phyloP scores from a whole-genome alignment of 1,140 invertebrate species.

The Camponotus vicinus region DNA sequence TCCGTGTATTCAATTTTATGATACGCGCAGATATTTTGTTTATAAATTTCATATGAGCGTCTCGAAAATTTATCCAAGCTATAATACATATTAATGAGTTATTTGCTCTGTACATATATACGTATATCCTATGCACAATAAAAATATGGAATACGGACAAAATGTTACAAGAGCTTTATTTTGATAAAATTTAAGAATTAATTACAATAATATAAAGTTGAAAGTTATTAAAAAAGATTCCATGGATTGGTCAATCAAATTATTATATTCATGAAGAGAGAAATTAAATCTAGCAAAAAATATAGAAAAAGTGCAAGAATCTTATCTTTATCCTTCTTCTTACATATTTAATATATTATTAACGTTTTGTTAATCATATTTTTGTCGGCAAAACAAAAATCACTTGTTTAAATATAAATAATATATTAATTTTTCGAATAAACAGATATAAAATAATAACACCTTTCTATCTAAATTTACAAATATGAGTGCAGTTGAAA shows the following conservation, averaged over 20 bases:
- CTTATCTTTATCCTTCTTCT: background rate
- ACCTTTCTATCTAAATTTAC: background rate
- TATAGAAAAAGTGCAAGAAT: background rate
- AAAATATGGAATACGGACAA: background rate
- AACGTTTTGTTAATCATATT: background rate
- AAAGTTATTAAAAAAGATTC: conserved; percentile 13
- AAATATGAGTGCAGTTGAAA: background rate
- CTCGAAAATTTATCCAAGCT: conserved; percentile 48
- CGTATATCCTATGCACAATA: conserved; percentile 32
- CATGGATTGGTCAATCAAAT: background rate
- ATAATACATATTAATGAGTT: conserved; percentile 45
- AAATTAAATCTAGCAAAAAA: background rate
- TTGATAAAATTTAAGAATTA: conserved; percentile 29
- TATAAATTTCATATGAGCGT: conserved; percentile 33
- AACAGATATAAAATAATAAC: background rate
- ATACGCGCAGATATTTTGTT: conserved; percentile 32
- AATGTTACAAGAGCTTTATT: background rate
- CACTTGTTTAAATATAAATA: background rate
- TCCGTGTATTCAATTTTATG: conserved; percentile 41
- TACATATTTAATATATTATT: conserved; percentile 9
- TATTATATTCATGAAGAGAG: background rate
- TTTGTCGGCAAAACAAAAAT: background rate
- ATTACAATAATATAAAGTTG: background rate
- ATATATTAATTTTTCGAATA: background rate
- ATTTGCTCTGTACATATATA: background rate